Evolutionary conservation across 2,113 vertebrate species (phyloP), one percentile per base, ranked within the genome.

Genomic region (Cyphomyrus discorhynchus): DNA sequence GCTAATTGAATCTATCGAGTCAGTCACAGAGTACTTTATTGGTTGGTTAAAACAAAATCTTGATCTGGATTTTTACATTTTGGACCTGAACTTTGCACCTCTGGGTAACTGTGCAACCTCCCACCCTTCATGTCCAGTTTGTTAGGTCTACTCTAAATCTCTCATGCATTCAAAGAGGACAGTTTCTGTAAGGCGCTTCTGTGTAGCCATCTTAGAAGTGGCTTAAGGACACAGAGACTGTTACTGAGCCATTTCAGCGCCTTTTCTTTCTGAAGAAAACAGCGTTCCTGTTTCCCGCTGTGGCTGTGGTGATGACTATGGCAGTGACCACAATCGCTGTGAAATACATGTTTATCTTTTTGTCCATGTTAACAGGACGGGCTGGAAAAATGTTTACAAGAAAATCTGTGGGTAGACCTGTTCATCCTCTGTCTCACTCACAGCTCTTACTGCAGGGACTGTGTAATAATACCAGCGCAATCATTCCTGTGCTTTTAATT

Each of bases 401-500:
- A 39, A 53, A 24, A 13, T 9, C 49, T 52, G 27, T 3, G 21
- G 10, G 15, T 15, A 86, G 31, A 86, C 27, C 85, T 31, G 46
- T 45, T 85, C 3, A 10, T n/a, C 47, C 24, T 91, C 83, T 90
- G 88, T 91, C 52, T 35, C 45, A 42, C 56, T 21, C 46, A 19
- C 3, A 56, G 70, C 8, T 77, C 31, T n/a, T 45, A 9, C 82
- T 47, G 24, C 21, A 84, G 19, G 10, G 82, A 84, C 82, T 17
- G 49, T 52, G 49, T 4, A 86, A 31, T 86, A 52, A 15, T n/a
- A 50, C 49, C 19, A 11, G 84, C 89, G 66, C 90, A 77, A n/a
- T 52, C 39, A 56, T 92, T 89, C 94, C 91, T 95, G 93, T 96
- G 91, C 94, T 80, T 74, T 17, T 95, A 94, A 93, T 96, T 39